Conservation (phyloP, 2,797 vertebrate species). For the Sebastes iracundus region DNA sequence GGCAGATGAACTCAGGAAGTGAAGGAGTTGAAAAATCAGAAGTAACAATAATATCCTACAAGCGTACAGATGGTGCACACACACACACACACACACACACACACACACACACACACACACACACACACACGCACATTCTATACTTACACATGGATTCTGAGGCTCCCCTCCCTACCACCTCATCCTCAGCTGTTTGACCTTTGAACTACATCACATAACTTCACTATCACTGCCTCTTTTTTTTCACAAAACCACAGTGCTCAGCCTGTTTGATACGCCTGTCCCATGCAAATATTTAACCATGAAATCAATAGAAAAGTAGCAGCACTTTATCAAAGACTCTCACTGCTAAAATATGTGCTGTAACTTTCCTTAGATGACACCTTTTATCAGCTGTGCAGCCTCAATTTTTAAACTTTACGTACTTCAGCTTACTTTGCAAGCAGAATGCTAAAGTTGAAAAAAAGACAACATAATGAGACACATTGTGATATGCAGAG, state of each 20-base stretch:
- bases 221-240: background rate
- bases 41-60: background rate
- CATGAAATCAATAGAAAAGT: background rate
- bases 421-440: background rate
- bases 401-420: background rate
- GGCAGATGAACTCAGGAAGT: slow-evolving; percentile 33
- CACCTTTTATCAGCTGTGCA: background rate
- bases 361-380: background rate
- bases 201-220: slow-evolving; percentile 33
- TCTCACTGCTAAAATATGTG: background rate
- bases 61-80: background rate
- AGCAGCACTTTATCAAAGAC: background rate
- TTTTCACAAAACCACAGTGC: background rate
- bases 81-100: background rate
- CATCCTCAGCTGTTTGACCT: slow-evolving; percentile 41
- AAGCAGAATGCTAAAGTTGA: background rate
- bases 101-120: background rate
- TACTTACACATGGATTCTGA: background rate
- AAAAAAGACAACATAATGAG: background rate
- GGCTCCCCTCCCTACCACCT: background rate
- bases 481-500: background rate
- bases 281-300: slow-evolving; percentile 10
- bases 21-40: slow-evolving; percentile 33
- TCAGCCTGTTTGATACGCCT: background rate
- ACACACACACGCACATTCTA: background rate